Base-by-base conservation (phyloP, 2,797 vertebrate genomes). In the Podarcis lilfordi region DNA sequence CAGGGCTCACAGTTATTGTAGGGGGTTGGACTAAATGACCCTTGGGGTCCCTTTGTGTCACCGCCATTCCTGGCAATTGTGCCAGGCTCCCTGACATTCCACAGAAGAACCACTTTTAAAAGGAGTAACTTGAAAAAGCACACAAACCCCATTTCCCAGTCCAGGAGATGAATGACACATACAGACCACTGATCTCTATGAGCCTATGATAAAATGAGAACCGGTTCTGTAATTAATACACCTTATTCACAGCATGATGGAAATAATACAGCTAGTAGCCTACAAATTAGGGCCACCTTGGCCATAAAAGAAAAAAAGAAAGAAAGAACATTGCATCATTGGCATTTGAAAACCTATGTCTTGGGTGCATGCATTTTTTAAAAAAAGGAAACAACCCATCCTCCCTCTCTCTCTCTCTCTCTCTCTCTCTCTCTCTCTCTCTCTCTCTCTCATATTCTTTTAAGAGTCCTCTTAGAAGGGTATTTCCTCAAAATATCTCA, bases 381-480 rank as follows among this genome's bases (percentile, higher is more conserved):
- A 84, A 89, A 87, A 87, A 19, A 35, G 27, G 21, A 75, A 61
- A 25, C 10, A 5, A 15, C 21, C 1, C 29, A 40, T 43, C 43
- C 90, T 91, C 90, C 11, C 27, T 11, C 29, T 0, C 29, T n/a
- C 29, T 4, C 68, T 10, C 68, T 7, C 6, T 43, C 40, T 45
- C 90, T 90, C 90, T 19, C 25, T 10, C 27, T 13, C 10, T n/a
- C 27, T 29, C 27, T 13, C 10, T n/a, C 27, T 29, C 68, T 4
- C 68, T 61, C 59, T 64, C 17, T 64, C 21, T 23, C 61, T 64
- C 50, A 55, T 55, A 55, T 43, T 64, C 27, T 88, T 94, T 92
- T 92, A 94, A 93, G 93, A 95, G 94, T 88, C 91, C 86, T 15
- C 84, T 91, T 91, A 84, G 92, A 93, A 91, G 75, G 86, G 81